Evolutionary conservation across 2,113 vertebrate genomes (phyloP).

Genomic region (Phainopepla nitens): DNA sequence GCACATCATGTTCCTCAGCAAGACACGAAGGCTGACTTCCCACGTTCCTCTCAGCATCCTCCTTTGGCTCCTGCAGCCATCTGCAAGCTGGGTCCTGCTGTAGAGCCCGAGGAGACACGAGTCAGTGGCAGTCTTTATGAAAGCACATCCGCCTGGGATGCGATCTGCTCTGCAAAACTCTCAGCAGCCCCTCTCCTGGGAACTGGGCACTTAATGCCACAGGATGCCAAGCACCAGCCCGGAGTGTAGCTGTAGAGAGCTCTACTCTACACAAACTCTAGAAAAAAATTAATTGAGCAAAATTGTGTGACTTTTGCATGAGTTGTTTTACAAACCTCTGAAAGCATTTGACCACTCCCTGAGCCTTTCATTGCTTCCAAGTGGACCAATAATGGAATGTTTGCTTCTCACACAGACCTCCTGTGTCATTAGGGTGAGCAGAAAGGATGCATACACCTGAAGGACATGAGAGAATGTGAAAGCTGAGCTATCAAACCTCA

Average conservation of each 20-base stretch:
- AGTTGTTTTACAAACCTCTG: not conserved
- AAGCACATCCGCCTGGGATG: rapidly evolving
- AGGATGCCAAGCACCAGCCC: not conserved
- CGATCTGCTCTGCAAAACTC: not conserved
- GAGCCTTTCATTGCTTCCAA: not conserved
- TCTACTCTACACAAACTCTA: not conserved
- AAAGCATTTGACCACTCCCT: not conserved
- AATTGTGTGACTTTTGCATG: not conserved
- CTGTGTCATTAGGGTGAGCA: not conserved
- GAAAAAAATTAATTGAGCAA: not conserved
- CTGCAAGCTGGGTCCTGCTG: not conserved
- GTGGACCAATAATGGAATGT: not conserved
- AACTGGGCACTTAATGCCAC: not conserved
- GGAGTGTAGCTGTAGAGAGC: not conserved
- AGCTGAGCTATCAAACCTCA: not conserved
- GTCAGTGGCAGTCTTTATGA: not conserved
- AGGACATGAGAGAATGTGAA: not conserved
- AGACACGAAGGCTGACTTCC: not conserved
- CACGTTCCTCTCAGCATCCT: not conserved
- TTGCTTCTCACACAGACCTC: not conserved
- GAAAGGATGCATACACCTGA: not conserved
- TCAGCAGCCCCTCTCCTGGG: not conserved
- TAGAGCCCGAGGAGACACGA: not conserved
- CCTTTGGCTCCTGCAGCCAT: not conserved
- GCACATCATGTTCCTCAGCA: not conserved